These are phyloP conservation scores for Gorsachius magnificus DNA, from an alignment of 2,797 vertebrate species.

Conservation along the genomic window DNA sequence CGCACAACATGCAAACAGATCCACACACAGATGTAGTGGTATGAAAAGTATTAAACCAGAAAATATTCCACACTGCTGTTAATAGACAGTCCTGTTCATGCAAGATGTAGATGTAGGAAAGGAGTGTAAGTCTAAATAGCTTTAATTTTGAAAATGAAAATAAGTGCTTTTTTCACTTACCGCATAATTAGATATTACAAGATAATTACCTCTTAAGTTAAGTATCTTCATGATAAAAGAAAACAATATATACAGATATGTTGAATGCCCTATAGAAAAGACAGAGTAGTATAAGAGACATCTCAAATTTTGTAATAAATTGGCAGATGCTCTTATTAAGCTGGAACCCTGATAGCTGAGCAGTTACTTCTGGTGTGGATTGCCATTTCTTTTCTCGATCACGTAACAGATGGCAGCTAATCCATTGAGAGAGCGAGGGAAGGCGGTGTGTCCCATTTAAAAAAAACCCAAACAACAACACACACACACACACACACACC, in stretches of 20 bases:
- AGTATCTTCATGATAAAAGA: background rate
- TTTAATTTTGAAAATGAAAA: background rate
- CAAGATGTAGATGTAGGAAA: background rate
- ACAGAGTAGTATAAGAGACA: background rate
- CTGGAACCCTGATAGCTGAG: background rate
- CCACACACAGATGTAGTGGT: background rate
- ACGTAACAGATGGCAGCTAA: background rate
- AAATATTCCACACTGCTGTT: background rate
- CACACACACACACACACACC: no score
- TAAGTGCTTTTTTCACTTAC: background rate
- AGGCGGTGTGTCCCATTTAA: background rate
- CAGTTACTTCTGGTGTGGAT: background rate
- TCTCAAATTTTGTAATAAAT: background rate
- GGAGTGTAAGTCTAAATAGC: background rate
- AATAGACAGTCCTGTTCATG: background rate
- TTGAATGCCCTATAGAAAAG: background rate
- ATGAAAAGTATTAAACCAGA: background rate
- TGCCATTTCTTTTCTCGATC: background rate
- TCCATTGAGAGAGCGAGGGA: background rate
- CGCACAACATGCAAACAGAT: background rate
- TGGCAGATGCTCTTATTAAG: background rate
- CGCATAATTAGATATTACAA: background rate
- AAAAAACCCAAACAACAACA: no score
- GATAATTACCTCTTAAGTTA: background rate
- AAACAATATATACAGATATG: background rate